Evolutionary conservation across 2,797 vertebrate species (phyloP).

Genomic region (Sebastes minor): DNA sequence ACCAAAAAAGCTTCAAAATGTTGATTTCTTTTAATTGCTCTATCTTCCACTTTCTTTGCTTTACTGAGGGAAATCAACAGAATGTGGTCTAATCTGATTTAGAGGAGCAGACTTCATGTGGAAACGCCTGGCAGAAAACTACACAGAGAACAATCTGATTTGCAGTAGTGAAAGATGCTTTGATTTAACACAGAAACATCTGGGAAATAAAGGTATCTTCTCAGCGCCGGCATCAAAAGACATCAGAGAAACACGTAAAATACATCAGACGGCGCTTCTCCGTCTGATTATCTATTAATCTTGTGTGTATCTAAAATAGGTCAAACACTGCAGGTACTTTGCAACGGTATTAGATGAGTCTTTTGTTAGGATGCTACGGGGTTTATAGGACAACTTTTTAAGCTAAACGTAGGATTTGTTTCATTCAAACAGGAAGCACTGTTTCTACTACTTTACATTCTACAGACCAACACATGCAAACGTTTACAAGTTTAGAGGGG

Average conservation of each 20-base stretch:
- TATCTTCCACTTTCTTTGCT: not conserved
- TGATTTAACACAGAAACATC: conserved; percentile 46
- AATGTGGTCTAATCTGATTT: conserved; percentile 13
- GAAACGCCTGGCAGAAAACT: conserved; percentile 2
- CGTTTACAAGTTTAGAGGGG: not conserved
- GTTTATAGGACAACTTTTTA: not conserved
- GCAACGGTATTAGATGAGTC: not conserved
- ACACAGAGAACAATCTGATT: not conserved
- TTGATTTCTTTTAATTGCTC: not conserved
- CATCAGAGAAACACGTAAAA: conserved; percentile 5
- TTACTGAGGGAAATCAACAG: not conserved
- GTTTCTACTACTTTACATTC: not conserved
- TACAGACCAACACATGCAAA: not conserved
- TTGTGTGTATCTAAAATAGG: conserved; percentile 41
- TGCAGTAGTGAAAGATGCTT: conserved; percentile 35
- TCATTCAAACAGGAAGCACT: not conserved
- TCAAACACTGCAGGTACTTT: conserved; percentile 22
- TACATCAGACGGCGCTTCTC: not conserved
- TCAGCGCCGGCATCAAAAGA: conserved; percentile 27
- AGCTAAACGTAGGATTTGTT: not conserved
- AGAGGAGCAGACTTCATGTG: not conserved
- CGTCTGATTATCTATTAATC: conserved; percentile 27
- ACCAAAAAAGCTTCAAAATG: not conserved
- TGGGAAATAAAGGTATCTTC: not conserved
- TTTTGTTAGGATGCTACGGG: not conserved